A percentile compares a stretch with the other conserved stretches of the same genome.
Evolutionary conservation across 1,140 invertebrate genomes (phyloP).

Genomic region (Hyles vespertilio): DNA sequence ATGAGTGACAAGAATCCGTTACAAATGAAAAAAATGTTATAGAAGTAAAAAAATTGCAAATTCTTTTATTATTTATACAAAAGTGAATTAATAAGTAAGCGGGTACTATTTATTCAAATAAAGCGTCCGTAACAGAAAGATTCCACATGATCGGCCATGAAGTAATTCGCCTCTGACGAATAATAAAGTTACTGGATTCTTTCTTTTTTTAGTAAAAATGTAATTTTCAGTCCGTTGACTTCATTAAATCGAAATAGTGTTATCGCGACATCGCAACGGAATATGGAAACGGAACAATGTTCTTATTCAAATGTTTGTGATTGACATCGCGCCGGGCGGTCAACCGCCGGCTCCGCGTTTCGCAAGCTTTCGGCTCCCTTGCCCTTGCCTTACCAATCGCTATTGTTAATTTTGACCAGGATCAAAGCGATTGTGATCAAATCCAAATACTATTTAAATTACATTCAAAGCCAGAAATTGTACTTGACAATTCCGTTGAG

Average conservation of each 20-base stretch:
- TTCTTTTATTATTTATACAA: too few species aligned
- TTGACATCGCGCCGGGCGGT: slow-evolving; percentile 72
- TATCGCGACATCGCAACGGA: slow-evolving; percentile 63
- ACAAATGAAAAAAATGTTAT: too few species aligned
- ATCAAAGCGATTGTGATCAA: slow-evolving; percentile 57
- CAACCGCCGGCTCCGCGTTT: slow-evolving; percentile 37
- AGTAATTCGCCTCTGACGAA: slow-evolving; percentile 33
- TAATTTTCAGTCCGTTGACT: slow-evolving; percentile 52
- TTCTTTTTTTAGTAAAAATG: slow-evolving; percentile 45
- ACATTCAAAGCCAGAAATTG: slow-evolving; percentile 23
- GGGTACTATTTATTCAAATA: slow-evolving; percentile 13
- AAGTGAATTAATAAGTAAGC: not conserved
- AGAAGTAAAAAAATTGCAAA: too few species aligned
- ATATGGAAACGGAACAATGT: slow-evolving; percentile 59
- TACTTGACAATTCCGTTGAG: slow-evolving; percentile 27
- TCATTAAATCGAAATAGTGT: slow-evolving; percentile 55
- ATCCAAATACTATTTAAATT: slow-evolving; percentile 47
- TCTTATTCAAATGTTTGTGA: slow-evolving; percentile 66
- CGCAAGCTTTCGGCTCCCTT: slow-evolving; percentile 42
- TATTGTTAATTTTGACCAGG: slow-evolving; percentile 63
- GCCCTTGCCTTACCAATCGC: slow-evolving; percentile 29
- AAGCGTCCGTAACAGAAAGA: slow-evolving; percentile 49
- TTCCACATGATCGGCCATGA: slow-evolving; percentile 49
- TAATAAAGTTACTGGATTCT: slow-evolving; percentile 36
- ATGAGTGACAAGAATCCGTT: too few species aligned